Conservation (phyloP, 2,797 vertebrate genomes). For the Acanthurus lineatus region DNA sequence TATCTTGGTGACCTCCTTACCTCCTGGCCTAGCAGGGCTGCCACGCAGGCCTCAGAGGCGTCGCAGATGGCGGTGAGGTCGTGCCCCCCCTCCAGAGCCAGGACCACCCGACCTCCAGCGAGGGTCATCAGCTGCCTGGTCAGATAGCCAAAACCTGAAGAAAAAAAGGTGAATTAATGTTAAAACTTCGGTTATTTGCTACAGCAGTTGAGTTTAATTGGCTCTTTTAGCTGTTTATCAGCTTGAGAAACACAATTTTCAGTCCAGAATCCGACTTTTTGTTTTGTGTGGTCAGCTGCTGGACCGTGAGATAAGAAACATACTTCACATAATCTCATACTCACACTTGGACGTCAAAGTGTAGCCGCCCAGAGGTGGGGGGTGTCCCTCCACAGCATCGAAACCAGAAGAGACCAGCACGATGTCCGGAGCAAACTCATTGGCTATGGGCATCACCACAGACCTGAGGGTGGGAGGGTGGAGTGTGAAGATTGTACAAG, state of each 20-base stretch:
- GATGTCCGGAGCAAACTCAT: constrained; percentile 93
- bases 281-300: background rate
- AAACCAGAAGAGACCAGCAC: constrained; percentile 96
- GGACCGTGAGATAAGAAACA: constrained; percentile 1
- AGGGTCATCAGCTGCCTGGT: constrained; percentile 96
- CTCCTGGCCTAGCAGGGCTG: constrained; percentile 93
- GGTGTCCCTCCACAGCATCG: constrained; percentile 94
- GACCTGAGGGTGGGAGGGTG: constrained; percentile 79
- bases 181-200: rapidly evolving
- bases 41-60: constrained; percentile 95
- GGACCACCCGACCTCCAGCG: constrained; percentile 91
- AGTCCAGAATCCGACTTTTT: rapidly evolving
- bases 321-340: constrained; percentile 49
- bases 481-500: background rate
- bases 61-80: constrained; percentile 98
- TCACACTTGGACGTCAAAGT: constrained; percentile 93
- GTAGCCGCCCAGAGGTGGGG: constrained; percentile 93
- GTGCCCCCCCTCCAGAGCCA: constrained; percentile 96
- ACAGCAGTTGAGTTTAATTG: background rate
- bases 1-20: constrained; percentile 72
- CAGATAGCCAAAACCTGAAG: constrained; percentile 94
- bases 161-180: background rate
- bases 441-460: constrained; percentile 95
- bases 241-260: background rate
- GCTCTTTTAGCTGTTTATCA: background rate